Conservation (phyloP, 2,113 vertebrate species). For the Pterocles gutturalis region DNA sequence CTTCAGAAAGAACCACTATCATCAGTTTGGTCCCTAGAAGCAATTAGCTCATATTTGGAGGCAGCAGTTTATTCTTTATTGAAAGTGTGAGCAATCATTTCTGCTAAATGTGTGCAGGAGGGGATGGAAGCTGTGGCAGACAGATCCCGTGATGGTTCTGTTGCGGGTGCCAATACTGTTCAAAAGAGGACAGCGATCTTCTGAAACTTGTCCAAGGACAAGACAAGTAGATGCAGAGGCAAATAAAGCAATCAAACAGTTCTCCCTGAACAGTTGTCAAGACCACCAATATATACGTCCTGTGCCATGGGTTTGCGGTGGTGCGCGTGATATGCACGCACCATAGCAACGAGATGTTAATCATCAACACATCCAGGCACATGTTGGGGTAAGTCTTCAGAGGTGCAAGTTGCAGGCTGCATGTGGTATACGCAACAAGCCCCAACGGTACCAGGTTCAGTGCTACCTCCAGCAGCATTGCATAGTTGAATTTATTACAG, state of each 20-base stretch:
- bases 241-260: conserved; percentile 20
- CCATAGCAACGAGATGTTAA: conserved; percentile 59
- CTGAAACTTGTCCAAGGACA: conserved; percentile 13
- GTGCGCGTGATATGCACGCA: background rate
- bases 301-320: background rate
- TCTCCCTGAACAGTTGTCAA: conserved; percentile 26
- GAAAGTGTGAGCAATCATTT: background rate
- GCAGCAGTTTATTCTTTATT: background rate
- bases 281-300: background rate
- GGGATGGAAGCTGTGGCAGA: background rate
- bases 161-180: background rate
- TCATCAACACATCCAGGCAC: background rate
- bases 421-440: background rate
- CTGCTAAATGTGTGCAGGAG: background rate
- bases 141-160: background rate
- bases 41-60: background rate
- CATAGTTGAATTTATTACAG: background rate
- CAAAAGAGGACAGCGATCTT: background rate
- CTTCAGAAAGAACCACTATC: background rate
- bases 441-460: background rate
- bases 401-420: conserved; percentile 16
- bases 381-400: background rate
- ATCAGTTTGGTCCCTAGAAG: background rate
- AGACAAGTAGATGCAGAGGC: conserved; percentile 38
- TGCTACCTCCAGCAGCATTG: background rate